phyloP scores from a whole-genome alignment of 1,140 invertebrate species.

The Subanguina moxae region DNA sequence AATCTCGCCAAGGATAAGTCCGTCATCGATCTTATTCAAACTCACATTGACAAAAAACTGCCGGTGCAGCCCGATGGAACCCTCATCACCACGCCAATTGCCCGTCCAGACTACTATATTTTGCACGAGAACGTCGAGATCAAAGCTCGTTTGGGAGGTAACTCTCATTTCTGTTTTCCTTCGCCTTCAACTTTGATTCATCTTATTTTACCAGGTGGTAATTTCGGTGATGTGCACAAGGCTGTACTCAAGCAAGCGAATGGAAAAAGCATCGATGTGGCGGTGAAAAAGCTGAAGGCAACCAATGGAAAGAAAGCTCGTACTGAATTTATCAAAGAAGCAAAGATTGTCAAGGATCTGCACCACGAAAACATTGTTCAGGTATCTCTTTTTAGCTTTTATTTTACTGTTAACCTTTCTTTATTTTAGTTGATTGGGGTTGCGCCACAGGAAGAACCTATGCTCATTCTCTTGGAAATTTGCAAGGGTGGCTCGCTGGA shows the following conservation, averaged over 20 bases:
- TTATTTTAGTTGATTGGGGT: constrained; percentile 60
- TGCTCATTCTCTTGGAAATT: constrained; percentile 98
- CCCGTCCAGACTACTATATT: constrained; percentile 30
- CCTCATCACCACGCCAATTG: constrained; percentile 22
- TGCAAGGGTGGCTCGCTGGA: constrained; percentile 70
- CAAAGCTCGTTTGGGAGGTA: constrained; percentile 34
- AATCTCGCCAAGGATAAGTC: constrained; percentile 5
- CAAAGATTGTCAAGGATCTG: constrained; percentile 86
- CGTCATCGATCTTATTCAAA: constrained; percentile 14
- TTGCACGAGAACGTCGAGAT: constrained; percentile 47
- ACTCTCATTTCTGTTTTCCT: constrained; percentile 30
- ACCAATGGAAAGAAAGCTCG: constrained; percentile 63
- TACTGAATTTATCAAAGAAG: constrained; percentile 80
- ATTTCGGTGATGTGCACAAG: constrained; percentile 39
- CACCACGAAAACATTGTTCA: background rate
- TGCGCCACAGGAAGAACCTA: constrained; percentile 69
- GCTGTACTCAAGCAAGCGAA: constrained; percentile 35
- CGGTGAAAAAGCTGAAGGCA: constrained; percentile 32
- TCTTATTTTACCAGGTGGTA: too few species aligned
- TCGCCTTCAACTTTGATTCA: too few species aligned
- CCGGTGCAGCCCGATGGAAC: constrained; percentile 12
- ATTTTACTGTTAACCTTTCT: constrained; percentile 21
- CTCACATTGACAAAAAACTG: constrained; percentile 24
- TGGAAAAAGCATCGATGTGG: constrained; percentile 40
- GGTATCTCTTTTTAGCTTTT: constrained; percentile 82